Base-by-base conservation (phyloP, 2,888 invertebrate species). In the Lottia scabra region DNA sequence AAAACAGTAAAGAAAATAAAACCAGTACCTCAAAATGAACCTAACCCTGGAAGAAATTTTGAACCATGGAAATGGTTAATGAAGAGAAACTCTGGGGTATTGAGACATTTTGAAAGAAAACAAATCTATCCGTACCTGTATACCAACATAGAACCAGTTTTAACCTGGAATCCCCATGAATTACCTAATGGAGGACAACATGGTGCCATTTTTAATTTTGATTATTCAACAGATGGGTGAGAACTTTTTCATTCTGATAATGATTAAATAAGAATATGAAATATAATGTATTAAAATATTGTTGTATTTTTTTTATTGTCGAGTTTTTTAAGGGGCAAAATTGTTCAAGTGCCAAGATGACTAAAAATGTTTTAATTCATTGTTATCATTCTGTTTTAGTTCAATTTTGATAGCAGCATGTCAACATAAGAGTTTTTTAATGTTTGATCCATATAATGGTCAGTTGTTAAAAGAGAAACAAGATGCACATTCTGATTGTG, bases 371-470 rank as follows among this genome's bases (percentile, higher is more conserved):
- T 38, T 38, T 38, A 6, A 38, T 38, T 38, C 3, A 38, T 38
- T 38, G 8, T 38, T 38, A 38, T 38, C 10, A 38, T 38, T 30
- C 38, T 8, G 10, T 38, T 38, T 1, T 80, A 96, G 96, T 75
- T 94, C 94, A 67, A 89, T 97, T 8, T 89, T 98, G 77, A 94
- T 95, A 64, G 96, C 96, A 65, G 97, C 97, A 0, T 97, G 97
- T 91, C 96, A 98, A 89, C 95, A 94, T 84, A 94, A 94, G 86
- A 94, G 95, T 71, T 93, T 97, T 79, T 91, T 96, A 80, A 92
- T 97, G 86, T 96, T 96, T 91, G 97, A 97, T 90, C 95, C 96
- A 0, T 91, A 95, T 30, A 94, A 94, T 82, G 94, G 95, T 82
- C 92, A 93, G 83, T 92, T 94, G 81, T 92, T 95, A 72, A 92